Base-by-base conservation (phyloP, 2,113 vertebrate genomes). In the Leptosomus discolor region DNA sequence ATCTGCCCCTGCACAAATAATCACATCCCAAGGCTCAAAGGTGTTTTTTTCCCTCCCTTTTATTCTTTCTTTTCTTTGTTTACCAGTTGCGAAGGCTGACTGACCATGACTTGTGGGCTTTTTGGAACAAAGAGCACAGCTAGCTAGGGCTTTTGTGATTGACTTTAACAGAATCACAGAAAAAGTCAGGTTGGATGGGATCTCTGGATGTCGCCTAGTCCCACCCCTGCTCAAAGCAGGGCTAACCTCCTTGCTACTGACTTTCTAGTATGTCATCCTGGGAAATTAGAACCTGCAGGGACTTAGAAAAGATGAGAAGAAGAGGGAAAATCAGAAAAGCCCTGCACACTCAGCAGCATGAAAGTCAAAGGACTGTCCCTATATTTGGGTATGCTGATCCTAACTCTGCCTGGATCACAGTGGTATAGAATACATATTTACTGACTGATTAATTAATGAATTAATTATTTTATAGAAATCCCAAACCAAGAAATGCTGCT, bases 1-100 rank as follows among this genome's bases (percentile, higher is more conserved):
- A 29, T 69, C 86, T 85, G 75, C 41, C 60, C 71, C 50, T 83
- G 79, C 67, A 87, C 73, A 95, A 95, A 95, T 70, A 87, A 94
- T 51, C 32, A 51, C 81, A 92, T 90, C 63, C 61, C 91, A 71
- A 85, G 46, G 45, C 73, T 89, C 21, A 5, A 69, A 76, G 23
- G 16, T 22, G 1, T 10, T 65, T 54, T 60, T 41, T 48, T 51
- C 5, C 30, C 48, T 89, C 43, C n/a, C 39, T 68, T 96, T 90
- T 73, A 57, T 88, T 82, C 43, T 91, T 87, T 81, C 30, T 54
- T 70, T 71, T 41, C 76, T 94, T 95, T 96, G 85, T 93, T 95
- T 94, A 81, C 54, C 34, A 27, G 45, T 77, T 37, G 36, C 16
- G 15, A 93, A 90, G 74, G 63, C 60, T 65, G 56, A 34, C 79